Conservation (phyloP, 2,113 vertebrate genomes). For the Trematomus loennbergii region DNA sequence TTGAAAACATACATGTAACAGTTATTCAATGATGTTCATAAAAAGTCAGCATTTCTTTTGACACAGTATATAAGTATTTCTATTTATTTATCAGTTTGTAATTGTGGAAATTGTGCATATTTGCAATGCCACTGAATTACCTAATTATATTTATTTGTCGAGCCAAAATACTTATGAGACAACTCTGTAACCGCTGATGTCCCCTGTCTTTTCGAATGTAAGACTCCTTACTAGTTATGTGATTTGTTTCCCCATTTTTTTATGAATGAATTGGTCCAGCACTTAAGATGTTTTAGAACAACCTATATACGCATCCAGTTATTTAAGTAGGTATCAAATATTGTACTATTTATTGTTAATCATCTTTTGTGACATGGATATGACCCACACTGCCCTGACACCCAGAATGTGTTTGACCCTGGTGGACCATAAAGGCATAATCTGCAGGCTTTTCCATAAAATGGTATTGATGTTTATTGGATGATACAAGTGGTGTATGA, state of each 20-base stretch:
- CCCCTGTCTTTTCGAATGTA: no score
- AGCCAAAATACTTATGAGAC: background rate
- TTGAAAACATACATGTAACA: background rate
- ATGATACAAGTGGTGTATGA: conserved; percentile 14
- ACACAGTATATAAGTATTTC: background rate
- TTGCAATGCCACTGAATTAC: background rate
- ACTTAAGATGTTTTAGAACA: background rate
- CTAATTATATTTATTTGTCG: background rate
- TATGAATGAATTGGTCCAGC: conserved; percentile 2
- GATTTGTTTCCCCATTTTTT: no score
- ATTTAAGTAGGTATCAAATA: background rate
- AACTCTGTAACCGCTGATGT: background rate
- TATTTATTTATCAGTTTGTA: background rate
- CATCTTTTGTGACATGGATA: conserved; percentile 20
- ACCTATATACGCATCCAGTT: background rate
- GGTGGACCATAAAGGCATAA: conserved; percentile 14
- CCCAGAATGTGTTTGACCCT: conserved; percentile 15
- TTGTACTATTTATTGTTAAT: background rate
- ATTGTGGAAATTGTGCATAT: background rate
- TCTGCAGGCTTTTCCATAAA: background rate
- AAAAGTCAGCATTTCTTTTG: background rate
- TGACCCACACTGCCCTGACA: conserved; percentile 22
- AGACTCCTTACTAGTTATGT: background rate
- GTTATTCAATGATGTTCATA: background rate
- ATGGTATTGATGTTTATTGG: background rate